Evolutionary conservation across 2,888 invertebrate genomes (phyloP), one percentile per base, ranked within the genome.

Genomic region (Diplazon laetatorius): DNA sequence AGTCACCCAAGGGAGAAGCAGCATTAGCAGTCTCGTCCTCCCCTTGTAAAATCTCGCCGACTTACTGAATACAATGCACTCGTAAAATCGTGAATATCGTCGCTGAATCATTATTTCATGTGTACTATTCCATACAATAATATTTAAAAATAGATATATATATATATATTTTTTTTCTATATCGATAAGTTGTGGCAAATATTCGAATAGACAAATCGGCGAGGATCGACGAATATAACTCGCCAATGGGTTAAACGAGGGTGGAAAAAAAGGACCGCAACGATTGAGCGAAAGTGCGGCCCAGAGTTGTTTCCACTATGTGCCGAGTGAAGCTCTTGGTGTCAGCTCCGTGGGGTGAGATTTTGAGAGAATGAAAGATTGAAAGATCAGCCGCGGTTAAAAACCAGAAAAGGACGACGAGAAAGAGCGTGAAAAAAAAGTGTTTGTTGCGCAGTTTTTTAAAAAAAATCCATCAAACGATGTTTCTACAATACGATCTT

Each of bases 211-310:
- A n/a, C n/a, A n/a, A n/a, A 2, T 30, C 30, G 30, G 30, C 30
- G 30, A 6, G 30, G 30, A 30, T 5, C 10, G 10, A 20, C 18
- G 48, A 48, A 18, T n/a, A 20, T 16, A 48, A 48, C 6, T 2
- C 48, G 48, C 20, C 2, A 48, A 48, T 10, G 20, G n/a, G 48
- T 48, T 48, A 18, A 48, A 18, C 48, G 48, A 48, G 57, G 25
- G 35, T 22, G 55, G 44, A 30, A 72, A 72, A 72, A 72, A 55
- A 63, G 63, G 63, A 52, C 63, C 63, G 72, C 63, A 16, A 46
- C 63, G 63, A 72, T 63, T 72, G 63, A 72, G 35, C 44, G 63
- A 22, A 72, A 63, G 72, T 72, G 63, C 30, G 30, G 30, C 55
- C 35, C 35, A 63, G 46, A 72, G 63, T 55, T 52, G 44, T 72